Conservation (phyloP, 2,888 invertebrate genomes). For the Phymatocera aterrima region DNA sequence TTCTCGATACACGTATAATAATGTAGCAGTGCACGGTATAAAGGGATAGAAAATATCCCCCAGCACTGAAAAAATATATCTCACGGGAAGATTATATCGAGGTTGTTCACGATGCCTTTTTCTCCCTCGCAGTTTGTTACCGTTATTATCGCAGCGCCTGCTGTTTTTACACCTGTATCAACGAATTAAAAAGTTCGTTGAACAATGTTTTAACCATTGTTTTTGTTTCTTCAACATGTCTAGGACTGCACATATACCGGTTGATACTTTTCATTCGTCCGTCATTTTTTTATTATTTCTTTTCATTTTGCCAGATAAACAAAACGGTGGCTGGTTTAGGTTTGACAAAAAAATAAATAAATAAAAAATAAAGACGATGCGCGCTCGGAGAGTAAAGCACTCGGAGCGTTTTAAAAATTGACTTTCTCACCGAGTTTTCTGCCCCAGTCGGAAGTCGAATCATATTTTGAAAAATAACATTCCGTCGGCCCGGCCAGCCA, state of each 20-base stretch:
- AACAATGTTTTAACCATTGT: neutral
- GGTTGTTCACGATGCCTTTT: too few relatives aligned
- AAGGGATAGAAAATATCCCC: neutral
- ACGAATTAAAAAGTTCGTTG: neutral
- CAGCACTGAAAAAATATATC: too few relatives aligned
- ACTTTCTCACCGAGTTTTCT: slow-evolving; percentile 11
- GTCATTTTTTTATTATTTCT: neutral
- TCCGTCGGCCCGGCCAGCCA: neutral
- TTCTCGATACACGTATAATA: neutral
- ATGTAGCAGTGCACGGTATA: neutral
- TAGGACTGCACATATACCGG: too few relatives aligned
- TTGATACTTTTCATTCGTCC: neutral
- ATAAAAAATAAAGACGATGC: neutral
- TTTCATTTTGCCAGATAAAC: neutral
- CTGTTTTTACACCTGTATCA: neutral
- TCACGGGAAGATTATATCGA: too few relatives aligned
- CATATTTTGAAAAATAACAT: slow-evolving; percentile 43
- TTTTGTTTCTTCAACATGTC: neutral
- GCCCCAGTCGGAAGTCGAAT: neutral
- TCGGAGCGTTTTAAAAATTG: slow-evolving; percentile 36
- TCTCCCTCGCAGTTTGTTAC: too few relatives aligned
- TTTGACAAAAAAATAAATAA: neutral
- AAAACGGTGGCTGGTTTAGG: slow-evolving; percentile 8
- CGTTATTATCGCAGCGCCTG: too few relatives aligned
- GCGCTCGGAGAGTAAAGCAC: slow-evolving; percentile 7